Percentiles rank a stretch among this genome's conserved stretches.
These are phyloP conservation scores for Amphilophus citrinellus DNA, from an alignment of 2,113 vertebrate species.

Conservation along the genomic window DNA sequence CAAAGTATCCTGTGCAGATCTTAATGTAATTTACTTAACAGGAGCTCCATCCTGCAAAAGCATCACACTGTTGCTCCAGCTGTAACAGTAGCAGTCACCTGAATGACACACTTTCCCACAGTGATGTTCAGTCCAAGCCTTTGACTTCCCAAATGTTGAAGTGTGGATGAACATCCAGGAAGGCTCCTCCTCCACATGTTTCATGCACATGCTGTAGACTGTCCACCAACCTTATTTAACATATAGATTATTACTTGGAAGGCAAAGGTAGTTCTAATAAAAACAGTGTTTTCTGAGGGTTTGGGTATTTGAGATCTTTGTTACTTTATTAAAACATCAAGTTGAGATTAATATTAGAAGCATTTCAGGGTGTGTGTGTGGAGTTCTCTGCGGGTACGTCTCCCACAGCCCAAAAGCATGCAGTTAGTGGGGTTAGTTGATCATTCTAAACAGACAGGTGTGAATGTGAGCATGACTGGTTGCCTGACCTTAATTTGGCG, in stretches of 20 bases:
- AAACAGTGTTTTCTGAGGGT: background rate
- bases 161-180: background rate
- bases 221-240: background rate
- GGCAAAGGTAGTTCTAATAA: background rate
- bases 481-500: background rate
- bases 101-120: too few relatives aligned
- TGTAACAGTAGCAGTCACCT: too few relatives aligned
- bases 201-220: accelerated
- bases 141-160: background rate
- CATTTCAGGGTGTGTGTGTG: background rate
- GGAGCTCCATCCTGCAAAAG: background rate
- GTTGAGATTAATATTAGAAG: background rate
- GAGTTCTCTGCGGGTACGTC: too few relatives aligned
- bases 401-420: too few relatives aligned
- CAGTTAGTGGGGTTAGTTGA: too few relatives aligned
- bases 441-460: too few relatives aligned
- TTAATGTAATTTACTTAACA: background rate
- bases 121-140: accelerated
- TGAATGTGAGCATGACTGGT: too few relatives aligned
- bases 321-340: too few relatives aligned
- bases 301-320: background rate
- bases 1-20: background rate
- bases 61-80: too few relatives aligned
- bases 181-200: background rate
- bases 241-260: background rate